Base-by-base conservation (phyloP, 1,140 invertebrate species). In the Chelonus insularis region DNA sequence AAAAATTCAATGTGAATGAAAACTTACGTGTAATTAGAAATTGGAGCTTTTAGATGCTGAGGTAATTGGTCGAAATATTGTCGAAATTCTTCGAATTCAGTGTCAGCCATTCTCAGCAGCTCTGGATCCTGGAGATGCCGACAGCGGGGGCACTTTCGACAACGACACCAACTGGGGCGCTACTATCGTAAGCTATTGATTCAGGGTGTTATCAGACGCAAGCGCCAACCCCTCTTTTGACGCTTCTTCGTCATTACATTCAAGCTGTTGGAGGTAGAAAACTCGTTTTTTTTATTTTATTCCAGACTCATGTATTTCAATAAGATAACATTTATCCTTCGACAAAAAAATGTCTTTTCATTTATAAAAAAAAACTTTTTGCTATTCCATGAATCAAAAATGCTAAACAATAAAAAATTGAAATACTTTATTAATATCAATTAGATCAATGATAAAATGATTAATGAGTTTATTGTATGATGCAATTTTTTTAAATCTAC, bases 81-180 rank as follows among this genome's bases (percentile, higher is more conserved):
- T 64, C 89, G 88, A 82, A 95, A 94, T 86, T 95, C 91, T 80
- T 95, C 93, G 83, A 94, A 95, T 79, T 95, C 92, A 72, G 86
- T 90, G 84, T 95, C 93, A 68, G 91, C 93, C 93, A 94, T 95
- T 80, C 67, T 72, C 54, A 60, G 55, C 51, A 48, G 57, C 45
- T 66, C 62, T 61, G 51, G 8, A 52, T 65, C 65, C 51, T 67
- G 66, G 69, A 66, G 65, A 64, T 67, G 66, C 65, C 70, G 69
- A 66, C 60, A 60, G 68, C 65, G 45, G 56, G 57, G 48, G 47
- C 57, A 57, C 36, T 18, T 29, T 56, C 32, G 9, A 23, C 20
- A 9, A 34, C 54, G 37, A 43, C 29, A 6, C 18, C 60, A 34
- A 5, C 25, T 52, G 9, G 7, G 52, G 52, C 52, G 34, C 52